Base-by-base conservation (phyloP, 2,888 invertebrate genomes). In the Agelastica alni region DNA sequence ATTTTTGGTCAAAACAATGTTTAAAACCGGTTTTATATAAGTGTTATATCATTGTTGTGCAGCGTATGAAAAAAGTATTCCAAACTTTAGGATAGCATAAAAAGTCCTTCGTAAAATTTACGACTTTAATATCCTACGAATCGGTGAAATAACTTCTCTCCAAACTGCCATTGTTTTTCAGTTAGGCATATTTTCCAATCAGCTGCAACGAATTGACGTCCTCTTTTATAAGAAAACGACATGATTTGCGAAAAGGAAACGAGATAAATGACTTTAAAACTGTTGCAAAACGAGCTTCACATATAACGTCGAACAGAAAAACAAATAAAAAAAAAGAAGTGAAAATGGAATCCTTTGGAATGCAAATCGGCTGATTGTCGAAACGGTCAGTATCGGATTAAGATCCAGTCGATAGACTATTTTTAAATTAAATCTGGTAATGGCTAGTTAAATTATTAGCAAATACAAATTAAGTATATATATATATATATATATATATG, bases 291-390 rank as follows among this genome's bases (percentile, higher is more conserved):
- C 64, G 61, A 63, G 59, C 58, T 61, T 62, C 60, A 60, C 60
- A 63, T 65, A 63, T 65, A 64, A 63, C 60, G 37, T 57, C 48
- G 59, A 61, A 61, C 55, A 51, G 60, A 59, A 63, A 52, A 64
- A 63, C 64, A 65, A 67, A 68, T 65, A 67, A 65, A 65, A 59
- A 48, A n/a, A n/a, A n/a, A n/a, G 37, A 54, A 45, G 48, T 51
- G 58, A 51, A 51, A 54, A 51, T 48, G 44, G 51, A 56, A 56
- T 55, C 51, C 56, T 59, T 59, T 62, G 59, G 58, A 59, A 65
- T 62, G 63, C 61, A 62, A 61, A 62, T 46, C 53, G 59, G 55
- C 44, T 30, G 30, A 36, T 36, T 37, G 44, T 37, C 44, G 30
- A 37, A 37, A 18, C 28, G 51, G 44, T 45, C 37, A 28, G 34